Conservation (phyloP, 1,140 invertebrate species). For the Elymnias hypermnestra region DNA sequence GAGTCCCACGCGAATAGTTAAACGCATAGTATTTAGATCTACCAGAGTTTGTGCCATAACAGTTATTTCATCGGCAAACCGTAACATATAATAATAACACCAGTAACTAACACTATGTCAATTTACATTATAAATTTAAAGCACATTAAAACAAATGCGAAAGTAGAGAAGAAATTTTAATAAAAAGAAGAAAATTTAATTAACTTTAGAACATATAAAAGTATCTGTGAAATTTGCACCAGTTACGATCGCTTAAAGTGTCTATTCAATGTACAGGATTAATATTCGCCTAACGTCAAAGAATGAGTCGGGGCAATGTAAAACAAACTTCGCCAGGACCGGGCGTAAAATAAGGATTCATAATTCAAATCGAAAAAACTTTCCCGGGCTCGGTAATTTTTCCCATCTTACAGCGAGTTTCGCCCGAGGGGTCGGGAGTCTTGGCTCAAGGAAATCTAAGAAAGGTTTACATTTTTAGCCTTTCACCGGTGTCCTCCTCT, state of each 20-base stretch:
- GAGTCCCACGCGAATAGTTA: too few species aligned
- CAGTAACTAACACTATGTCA: too few species aligned
- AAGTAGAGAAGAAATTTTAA: too few species aligned
- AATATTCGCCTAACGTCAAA: conserved; percentile 54
- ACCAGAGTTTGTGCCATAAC: too few species aligned
- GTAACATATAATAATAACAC: too few species aligned
- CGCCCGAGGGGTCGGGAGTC: conserved; percentile 59
- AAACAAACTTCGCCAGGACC: conserved; percentile 65
- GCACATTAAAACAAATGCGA: too few species aligned
- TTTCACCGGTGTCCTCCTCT: conserved; percentile 67
- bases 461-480: conserved; percentile 73
- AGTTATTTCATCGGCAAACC: too few species aligned
- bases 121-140: too few species aligned
- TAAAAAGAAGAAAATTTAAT: conserved; percentile 8
- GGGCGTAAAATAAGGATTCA: conserved; percentile 73
- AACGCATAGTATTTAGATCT: too few species aligned
- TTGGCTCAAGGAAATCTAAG: conserved; percentile 61
- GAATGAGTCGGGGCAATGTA: conserved; percentile 58
- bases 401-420: conserved; percentile 72
- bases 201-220: conserved; percentile 12
- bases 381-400: conserved; percentile 68
- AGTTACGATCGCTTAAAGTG: conserved; percentile 16
- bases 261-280: conserved; percentile 42
- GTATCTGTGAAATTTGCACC: conserved; percentile 8
- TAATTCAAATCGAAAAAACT: conserved; percentile 76